Conservation (phyloP, 2,888 invertebrate genomes). For the Capitulum mitella region DNA sequence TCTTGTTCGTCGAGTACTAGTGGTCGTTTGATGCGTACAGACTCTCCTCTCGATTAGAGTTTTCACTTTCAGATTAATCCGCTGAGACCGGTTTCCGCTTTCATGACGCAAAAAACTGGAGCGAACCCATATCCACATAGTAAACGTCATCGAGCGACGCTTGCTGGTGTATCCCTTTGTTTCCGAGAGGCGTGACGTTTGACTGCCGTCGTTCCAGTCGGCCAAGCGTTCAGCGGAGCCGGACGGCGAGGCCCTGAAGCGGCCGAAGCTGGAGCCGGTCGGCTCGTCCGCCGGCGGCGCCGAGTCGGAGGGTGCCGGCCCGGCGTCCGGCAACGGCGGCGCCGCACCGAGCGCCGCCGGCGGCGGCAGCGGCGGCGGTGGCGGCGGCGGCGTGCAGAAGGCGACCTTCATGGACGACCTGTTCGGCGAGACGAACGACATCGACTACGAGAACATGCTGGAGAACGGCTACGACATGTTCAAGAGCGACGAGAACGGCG, state of each 20-base stretch:
- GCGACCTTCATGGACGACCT: slow-evolving; percentile 1
- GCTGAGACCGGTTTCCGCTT: no score
- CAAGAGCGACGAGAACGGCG: background rate
- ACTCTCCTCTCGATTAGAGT: no score
- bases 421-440: slow-evolving; percentile 24
- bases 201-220: background rate
- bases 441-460: slow-evolving; percentile 20
- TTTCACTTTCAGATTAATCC: no score
- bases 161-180: no score
- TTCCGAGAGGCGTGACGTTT: no score
- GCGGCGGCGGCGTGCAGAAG: background rate
- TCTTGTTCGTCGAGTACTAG: no score
- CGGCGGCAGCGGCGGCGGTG: background rate
- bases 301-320: no score
- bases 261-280: background rate
- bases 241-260: background rate
- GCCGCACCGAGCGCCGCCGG: background rate
- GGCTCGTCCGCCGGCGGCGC: no score
- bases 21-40: background rate
- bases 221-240: background rate
- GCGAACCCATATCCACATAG: no score
- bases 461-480: slow-evolving; percentile 7
- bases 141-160: no score
- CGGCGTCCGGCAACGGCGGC: background rate
- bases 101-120: no score